A percentile compares a stretch with the other conserved stretches of the same genome.
Conservation (phyloP, 2,888 invertebrate genomes). For the Noctua fimbriata region DNA sequence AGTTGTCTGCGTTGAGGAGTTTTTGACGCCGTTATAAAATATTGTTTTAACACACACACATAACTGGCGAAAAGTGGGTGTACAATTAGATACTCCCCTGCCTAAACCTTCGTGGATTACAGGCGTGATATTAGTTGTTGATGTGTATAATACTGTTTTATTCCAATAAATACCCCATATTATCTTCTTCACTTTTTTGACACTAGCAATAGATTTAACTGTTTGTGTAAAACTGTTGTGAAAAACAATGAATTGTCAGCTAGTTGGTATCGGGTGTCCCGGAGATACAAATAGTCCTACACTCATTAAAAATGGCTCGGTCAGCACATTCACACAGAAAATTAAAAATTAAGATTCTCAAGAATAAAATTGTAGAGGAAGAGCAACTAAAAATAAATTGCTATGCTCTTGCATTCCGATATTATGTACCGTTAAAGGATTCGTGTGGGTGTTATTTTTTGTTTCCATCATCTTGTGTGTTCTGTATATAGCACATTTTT, state of each 20-base stretch:
- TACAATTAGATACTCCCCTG: no score
- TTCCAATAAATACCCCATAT: no score
- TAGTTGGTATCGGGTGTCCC: not conserved
- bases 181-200: not conserved
- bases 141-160: no score
- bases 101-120: no score
- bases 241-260: not conserved
- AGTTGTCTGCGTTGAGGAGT: no score
- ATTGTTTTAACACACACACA: no score
- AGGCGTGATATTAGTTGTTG: no score
- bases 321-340: not conserved
- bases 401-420: constrained; percentile 14
- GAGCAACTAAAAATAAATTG: not conserved
- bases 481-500: constrained; percentile 46
- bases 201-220: not conserved
- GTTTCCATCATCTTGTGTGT: constrained; percentile 32
- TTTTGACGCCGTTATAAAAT: no score
- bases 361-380: constrained; percentile 6
- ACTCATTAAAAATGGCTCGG: not conserved
- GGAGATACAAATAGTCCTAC: not conserved
- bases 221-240: not conserved
- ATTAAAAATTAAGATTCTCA: not conserved
- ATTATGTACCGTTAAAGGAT: constrained; percentile 15
- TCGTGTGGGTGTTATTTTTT: constrained; percentile 18
- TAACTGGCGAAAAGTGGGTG: no score